Percentiles rank a stretch among this genome's conserved stretches.
These are phyloP conservation scores for Pantherophis alleghaniensis DNA, from an alignment of 2,797 vertebrate species.

Conservation along the genomic window DNA sequence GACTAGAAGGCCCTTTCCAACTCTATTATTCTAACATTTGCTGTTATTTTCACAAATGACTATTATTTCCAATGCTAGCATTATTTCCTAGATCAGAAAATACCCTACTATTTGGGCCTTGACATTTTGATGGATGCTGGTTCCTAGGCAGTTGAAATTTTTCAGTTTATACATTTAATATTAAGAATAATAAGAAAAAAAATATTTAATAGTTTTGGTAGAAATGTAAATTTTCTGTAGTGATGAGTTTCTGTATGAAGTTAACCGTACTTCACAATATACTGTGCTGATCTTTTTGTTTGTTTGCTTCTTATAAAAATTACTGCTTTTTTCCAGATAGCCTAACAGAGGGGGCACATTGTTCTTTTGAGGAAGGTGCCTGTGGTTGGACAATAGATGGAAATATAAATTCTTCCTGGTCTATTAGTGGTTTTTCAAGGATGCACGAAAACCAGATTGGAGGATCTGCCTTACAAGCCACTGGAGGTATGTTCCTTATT, in stretches of 20 bases:
- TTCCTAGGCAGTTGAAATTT: neutral
- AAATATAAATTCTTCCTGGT: constrained; percentile 71
- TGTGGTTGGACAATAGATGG: constrained; percentile 81
- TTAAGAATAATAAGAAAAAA: neutral
- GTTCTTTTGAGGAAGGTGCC: constrained; percentile 81
- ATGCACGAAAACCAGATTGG: constrained; percentile 62
- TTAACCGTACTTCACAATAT: neutral
- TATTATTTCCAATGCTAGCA: neutral
- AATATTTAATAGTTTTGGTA: neutral
- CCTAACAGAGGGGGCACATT: constrained; percentile 82
- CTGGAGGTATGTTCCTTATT: constrained; percentile 73
- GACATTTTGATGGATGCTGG: neutral
- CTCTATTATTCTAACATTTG: neutral
- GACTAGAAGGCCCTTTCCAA: neutral
- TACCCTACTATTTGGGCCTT: neutral
- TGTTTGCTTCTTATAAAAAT: neutral
- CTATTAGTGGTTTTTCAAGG: constrained; percentile 68
- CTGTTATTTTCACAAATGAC: neutral
- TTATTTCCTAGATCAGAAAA: neutral
- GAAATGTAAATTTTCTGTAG: neutral
- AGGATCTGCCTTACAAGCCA: constrained; percentile 73
- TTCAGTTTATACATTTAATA: neutral
- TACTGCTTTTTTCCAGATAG: constrained; percentile 57
- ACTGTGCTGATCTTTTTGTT: neutral
- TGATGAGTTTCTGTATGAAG: neutral